Evolutionary conservation across 1,140 invertebrate species (phyloP), one percentile per base, ranked within the genome.

Genomic region (Polypedilum pembai): DNA sequence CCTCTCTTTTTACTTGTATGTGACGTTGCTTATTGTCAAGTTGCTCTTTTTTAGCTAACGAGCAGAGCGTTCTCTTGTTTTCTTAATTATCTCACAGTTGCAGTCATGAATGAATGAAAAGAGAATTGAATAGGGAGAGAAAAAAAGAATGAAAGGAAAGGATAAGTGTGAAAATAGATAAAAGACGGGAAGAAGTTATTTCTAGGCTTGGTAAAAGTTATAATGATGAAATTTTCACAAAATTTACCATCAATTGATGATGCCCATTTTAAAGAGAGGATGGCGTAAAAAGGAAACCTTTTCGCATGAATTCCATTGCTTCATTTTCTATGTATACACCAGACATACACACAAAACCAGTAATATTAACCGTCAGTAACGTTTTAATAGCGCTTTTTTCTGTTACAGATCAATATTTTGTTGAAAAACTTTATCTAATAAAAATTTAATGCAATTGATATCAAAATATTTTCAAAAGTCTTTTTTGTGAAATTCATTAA

Each of bases 21-120:
- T 7, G 41, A 56, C 45, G 12, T 15, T n/a, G 15, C 12, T 56
- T 56, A 15, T n/a, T 12, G n/a, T 15, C 45, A 56, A 56, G 3
- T 12, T 12, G 3, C 45, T 56, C 45, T 56, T 56, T 12, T 56
- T 56, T 45, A n/a, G 41, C 15, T 45, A 10, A 45, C 41, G 15
- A 15, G n/a, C 12, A n/a, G 45, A 12, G 45, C 8, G 4, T 56
- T 56, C n/a, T n/a, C 12, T 56, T 12, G 41, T 56, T 56, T 8
- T 56, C 12, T 56, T 56, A 56, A 56, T 56, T 56, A 56, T 56
- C 45, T 56, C 45, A 56, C 45, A 56, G 45, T 56, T 56, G 45
- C 45, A 56, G 45, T n/a, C 45, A n/a, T 15, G 45, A 56, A 56
- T 56, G 45, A 12, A 12, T 56, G 45, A 56, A 56, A 56, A 56